Base-by-base conservation (phyloP, 1,140 invertebrate species). In the Oedothorax gibbosus region DNA sequence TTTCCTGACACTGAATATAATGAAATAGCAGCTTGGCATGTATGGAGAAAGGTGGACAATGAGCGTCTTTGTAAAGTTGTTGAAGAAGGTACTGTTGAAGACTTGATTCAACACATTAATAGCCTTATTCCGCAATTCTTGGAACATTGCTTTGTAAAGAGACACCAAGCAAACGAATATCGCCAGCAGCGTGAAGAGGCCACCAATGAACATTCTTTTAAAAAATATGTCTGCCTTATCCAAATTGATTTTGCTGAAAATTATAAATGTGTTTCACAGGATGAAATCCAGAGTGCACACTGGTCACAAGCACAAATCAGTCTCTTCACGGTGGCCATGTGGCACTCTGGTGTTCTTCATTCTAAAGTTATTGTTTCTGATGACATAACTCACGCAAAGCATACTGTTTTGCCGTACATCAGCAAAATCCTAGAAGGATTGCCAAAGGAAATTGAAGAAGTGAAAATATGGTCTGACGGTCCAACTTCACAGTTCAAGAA, bases 241-340 rank as follows among this genome's bases (percentile, higher is more conserved):
- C 71, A 51, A 73, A 73, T 73, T n/a, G 49, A 72, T 72, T 72
- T 72, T 14, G 8, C 73, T 6, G 4, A 77, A 21, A 77, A 77
- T 62, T 76, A 21, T 35, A 62, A 18, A 20, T 7, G 56, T 50
- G 15, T 57, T 14, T 21, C n/a, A 60, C 73, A 76, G 54, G 50
- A 76, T 76, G 73, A 76, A 76, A 76, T 76, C 6, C 73, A 76
- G 60, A 76, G 53, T 76, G 14, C 54, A 49, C 21, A 76, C n/a
- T 76, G 73, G 56, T 3, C n/a, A 15, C 73, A 76, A 35, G 4
- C 15, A 10, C 73, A 76, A 56, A 12, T 76, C 10, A 76, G 73
- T 62, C 9, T 76, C 10, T 76, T 76, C 60, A 76, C 72, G n/a
- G n/a, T n/a, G n/a, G n/a, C n/a, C n/a, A n/a, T n/a, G n/a, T 60